Evolutionary conservation across 2,888 invertebrate species (phyloP).

Genomic region (Laothoe populi): DNA sequence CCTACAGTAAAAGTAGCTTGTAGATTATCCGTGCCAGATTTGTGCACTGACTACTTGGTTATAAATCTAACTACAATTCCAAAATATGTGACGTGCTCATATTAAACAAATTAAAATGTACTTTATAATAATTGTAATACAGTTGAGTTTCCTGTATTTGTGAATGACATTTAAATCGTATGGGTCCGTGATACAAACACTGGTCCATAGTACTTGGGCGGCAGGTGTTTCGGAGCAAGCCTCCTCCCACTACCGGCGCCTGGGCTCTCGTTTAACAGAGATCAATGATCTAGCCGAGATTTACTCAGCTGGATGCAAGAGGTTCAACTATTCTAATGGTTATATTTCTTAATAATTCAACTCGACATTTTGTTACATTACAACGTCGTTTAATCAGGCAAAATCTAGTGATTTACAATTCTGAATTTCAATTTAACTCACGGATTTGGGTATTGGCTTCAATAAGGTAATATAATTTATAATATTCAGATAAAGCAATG

Average conservation of each 20-base stretch:
- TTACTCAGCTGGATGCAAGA: constrained; percentile 61
- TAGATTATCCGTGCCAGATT: constrained; percentile 78
- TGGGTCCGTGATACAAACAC: constrained; percentile 49
- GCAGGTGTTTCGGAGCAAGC: constrained; percentile 79
- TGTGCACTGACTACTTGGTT: constrained; percentile 76
- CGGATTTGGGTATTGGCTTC: background rate
- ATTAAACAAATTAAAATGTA: constrained; percentile 37
- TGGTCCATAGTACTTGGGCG: constrained; percentile 81
- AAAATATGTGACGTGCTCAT: constrained; percentile 35
- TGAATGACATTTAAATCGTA: constrained; percentile 44
- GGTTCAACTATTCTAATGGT: constrained; percentile 9
- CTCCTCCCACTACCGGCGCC: constrained; percentile 81
- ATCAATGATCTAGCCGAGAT: constrained; percentile 82
- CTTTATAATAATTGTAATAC: constrained; percentile 50
- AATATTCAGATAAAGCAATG: too few species aligned
- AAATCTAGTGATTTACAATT: constrained; percentile 13
- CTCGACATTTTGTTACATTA: background rate
- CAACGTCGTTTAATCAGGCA: background rate
- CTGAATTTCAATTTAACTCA: background rate
- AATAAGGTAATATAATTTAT: background rate
- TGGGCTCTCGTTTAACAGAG: constrained; percentile 66
- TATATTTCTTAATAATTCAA: constrained; percentile 39
- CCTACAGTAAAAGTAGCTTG: constrained; percentile 71
- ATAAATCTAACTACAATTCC: constrained; percentile 32
- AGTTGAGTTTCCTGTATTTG: constrained; percentile 49